phyloP scores from a whole-genome alignment of 2,888 invertebrate genomes.

The Ichneumon xanthorius region DNA sequence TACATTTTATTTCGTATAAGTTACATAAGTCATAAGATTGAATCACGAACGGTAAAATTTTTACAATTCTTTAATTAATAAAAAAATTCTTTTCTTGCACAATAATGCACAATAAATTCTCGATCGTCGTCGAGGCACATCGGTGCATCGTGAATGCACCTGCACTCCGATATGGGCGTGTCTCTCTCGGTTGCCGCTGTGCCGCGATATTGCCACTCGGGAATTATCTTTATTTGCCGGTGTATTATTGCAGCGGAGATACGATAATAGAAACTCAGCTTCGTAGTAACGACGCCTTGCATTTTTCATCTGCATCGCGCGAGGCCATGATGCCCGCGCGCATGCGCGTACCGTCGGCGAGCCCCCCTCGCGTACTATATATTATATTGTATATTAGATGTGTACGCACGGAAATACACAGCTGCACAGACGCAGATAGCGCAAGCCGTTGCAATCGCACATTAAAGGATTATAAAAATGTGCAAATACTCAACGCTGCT shows the following conservation, averaged over 20 bases:
- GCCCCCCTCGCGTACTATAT: background rate
- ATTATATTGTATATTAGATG: background rate
- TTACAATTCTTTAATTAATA: background rate
- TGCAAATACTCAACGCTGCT: conserved; percentile 43
- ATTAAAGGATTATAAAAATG: conserved; percentile 8
- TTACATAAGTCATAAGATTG: background rate
- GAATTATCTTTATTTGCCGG: conserved; percentile 65
- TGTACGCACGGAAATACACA: conserved; percentile 15
- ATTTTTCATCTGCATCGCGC: background rate
- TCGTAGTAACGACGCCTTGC: conserved; percentile 10
- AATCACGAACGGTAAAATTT: background rate
- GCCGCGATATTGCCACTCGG: conserved; percentile 55
- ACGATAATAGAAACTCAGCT: conserved; percentile 57
- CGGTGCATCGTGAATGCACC: conserved; percentile 42
- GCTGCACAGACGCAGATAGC: conserved; percentile 32
- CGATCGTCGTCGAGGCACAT: background rate
- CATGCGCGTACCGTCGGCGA: background rate
- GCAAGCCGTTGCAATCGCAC: conserved; percentile 33
- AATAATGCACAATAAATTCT: conserved; percentile 4
- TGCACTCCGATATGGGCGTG: conserved; percentile 49
- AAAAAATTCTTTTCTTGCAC: background rate
- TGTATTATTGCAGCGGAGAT: conserved; percentile 57
- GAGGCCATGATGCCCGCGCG: background rate
- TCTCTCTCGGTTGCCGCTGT: conserved; percentile 43
- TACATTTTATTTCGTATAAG: background rate